phyloP scores from a whole-genome alignment of 1,140 invertebrate genomes.

The Lamellibrachia luymesi region DNA sequence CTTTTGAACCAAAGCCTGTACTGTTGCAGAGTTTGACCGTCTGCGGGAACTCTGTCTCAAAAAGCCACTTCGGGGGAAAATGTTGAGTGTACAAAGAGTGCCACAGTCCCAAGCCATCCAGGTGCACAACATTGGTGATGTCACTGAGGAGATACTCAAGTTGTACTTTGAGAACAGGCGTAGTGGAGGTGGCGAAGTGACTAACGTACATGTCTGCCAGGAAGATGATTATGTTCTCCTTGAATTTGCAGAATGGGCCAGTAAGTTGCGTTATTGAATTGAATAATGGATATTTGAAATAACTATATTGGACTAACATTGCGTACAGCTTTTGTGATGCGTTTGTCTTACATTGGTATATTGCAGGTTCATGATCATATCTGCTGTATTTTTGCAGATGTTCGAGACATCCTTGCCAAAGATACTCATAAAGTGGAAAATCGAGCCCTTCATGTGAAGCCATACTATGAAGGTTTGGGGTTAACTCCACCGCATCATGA shows the following conservation, averaged over 20 bases:
- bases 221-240: not conserved
- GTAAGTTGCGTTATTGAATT: not conserved
- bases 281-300: not conserved
- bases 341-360: not conserved
- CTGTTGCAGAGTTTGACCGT: not conserved
- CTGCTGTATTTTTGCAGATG: not conserved
- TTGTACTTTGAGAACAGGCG: constrained; percentile 9
- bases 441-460: not conserved
- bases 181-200: not conserved
- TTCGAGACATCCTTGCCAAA: not conserved
- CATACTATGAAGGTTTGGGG: not conserved
- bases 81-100: not conserved
- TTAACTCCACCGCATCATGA: not conserved
- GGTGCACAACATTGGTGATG: not conserved
- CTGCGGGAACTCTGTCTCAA: not conserved
- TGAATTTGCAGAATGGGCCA: not conserved
- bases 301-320: not conserved
- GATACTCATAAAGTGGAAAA: not conserved
- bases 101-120: not conserved
- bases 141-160: not conserved
- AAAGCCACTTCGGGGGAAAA: not conserved
- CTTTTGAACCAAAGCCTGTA: not conserved
- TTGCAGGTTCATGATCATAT: not conserved
- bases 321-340: not conserved
- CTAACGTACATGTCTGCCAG: not conserved